phyloP scores from a whole-genome alignment of 2,888 invertebrate species.

The Dryocosmus kuriphilus region DNA sequence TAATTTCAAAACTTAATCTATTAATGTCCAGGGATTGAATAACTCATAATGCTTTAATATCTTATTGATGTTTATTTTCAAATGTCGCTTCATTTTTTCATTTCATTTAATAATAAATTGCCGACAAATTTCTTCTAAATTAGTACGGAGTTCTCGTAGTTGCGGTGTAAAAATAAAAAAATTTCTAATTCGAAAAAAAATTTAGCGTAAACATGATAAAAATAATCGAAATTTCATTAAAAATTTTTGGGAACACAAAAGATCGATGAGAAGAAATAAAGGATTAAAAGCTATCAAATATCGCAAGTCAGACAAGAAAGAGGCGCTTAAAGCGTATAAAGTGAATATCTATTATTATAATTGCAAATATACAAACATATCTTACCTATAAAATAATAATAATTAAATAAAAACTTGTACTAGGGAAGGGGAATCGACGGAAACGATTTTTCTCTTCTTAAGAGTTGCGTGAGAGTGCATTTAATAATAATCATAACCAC shows the following conservation, averaged over 20 bases:
- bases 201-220: background rate
- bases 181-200: background rate
- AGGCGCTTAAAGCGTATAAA: conserved; percentile 21
- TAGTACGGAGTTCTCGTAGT: conserved; percentile 73
- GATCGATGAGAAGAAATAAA: conserved; percentile 17
- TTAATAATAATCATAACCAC: conserved; percentile 44
- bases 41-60: conserved; percentile 4
- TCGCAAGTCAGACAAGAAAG: conserved; percentile 41
- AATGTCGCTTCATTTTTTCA: conserved; percentile 74
- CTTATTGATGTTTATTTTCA: conserved; percentile 63
- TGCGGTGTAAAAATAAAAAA: conserved; percentile 56
- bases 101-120: conserved; percentile 77
- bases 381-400: conserved; percentile 46
- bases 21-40: background rate
- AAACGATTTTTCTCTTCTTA: conserved; percentile 43
- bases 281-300: conserved; percentile 16
- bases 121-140: conserved; percentile 77
- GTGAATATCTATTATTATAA: conserved; percentile 21
- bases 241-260: background rate
- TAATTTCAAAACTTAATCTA: background rate
- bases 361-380: conserved; percentile 42
- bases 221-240: background rate
- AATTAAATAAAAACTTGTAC: conserved; percentile 50
- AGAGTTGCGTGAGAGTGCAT: conserved; percentile 42
- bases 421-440: conserved; percentile 50